Conservation (phyloP, 2,797 vertebrate species). For the Neosilurus hyrtlii region DNA sequence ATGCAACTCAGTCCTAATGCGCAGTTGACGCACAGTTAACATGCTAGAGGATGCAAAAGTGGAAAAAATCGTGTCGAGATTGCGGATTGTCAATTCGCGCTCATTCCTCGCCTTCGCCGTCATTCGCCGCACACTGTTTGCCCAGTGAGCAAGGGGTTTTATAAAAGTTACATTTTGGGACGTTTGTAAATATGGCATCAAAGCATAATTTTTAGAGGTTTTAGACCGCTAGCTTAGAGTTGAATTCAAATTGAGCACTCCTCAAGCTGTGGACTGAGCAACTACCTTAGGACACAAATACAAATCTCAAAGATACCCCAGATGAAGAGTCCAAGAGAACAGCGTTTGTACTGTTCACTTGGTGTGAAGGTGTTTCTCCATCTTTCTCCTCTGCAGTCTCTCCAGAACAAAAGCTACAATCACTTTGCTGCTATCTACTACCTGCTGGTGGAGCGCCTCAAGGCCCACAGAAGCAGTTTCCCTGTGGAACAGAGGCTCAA, state of each 20-base stretch:
- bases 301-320: background rate
- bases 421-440: constrained; percentile 99
- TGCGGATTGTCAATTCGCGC: too few species aligned
- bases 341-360: too few species aligned
- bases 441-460: constrained; percentile 94
- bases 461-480: constrained; percentile 95
- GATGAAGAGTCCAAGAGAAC: background rate
- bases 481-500: constrained; percentile 93
- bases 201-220: background rate
- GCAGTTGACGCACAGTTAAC: too few species aligned
- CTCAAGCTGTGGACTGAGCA: background rate
- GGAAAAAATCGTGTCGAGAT: too few species aligned
- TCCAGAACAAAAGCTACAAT: constrained; percentile 98
- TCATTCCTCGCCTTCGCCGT: too few species aligned
- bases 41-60: too few species aligned
- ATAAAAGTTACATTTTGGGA: background rate
- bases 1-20: too few species aligned
- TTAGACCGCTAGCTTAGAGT: background rate
- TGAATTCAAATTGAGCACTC: background rate
- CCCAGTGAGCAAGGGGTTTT: too few species aligned
- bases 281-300: background rate
- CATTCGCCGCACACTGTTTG: too few species aligned
- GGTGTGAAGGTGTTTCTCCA: background rate
- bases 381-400: constrained; percentile 74
- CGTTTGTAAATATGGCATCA: background rate